Base-by-base conservation (phyloP, 2,888 invertebrate species). In the Carterocephalus palaemon region DNA sequence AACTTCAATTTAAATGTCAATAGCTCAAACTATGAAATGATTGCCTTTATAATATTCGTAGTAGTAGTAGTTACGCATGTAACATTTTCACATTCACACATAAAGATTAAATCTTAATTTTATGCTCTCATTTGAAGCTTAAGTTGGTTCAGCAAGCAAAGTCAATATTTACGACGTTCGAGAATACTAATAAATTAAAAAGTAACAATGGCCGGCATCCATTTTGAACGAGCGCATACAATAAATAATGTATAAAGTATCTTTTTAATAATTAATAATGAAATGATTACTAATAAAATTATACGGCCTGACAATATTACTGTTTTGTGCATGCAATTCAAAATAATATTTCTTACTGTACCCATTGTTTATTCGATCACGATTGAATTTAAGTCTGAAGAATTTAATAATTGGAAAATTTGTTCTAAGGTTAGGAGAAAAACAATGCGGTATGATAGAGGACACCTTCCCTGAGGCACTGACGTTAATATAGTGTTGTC, bases 371-470 rank as follows among this genome's bases (percentile, higher is more conserved):
- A 52, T 57, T 55, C 49, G 59, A 57, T 59, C 54, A 42, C 34
- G 37, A 28, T 16, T 31, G 16, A 64, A 67, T 16, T 31, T 31
- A 64, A 67, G 52, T 67, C 67, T 64, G 41, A 64, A 67, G 77
- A 82, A 81, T 83, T 79, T 75, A 70, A 80, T 85, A 81, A 83
- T 81, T 78, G 77, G 70, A 65, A 68, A 67, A 65, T 70, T 64
- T 67, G 64, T 66, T 66, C 61, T 58, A 55, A 59, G 71, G 71
- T 64, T 64, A 62, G 52, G 59, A 70, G 62, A 79, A 80, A 78
- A 77, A 77, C 65, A 64, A 73, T 70, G 67, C 67, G 66, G 67
- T 67, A 68, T 72, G 64, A 64, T 64, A 67, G 53, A 51, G 60
- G 58, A 62, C 58, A 58, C 58, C 59, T 56, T 60, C 72, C 66